phyloP scores from a whole-genome alignment of 1,140 invertebrate species.

The Drosophila teissieri region DNA sequence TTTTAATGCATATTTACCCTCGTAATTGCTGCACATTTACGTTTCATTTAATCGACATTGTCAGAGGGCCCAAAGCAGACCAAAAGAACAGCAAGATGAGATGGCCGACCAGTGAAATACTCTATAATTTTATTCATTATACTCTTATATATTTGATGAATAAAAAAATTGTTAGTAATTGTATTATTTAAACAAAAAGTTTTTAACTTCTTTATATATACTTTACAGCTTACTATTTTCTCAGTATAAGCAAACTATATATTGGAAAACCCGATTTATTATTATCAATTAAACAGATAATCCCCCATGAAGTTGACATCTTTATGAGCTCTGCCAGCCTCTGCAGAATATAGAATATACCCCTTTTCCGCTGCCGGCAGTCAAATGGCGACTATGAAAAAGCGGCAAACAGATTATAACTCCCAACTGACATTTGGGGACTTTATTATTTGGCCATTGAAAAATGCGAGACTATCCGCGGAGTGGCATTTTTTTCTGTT shows the following conservation, averaged over 20 bases:
- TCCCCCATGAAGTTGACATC: neutral
- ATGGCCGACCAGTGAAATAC: neutral
- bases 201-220: too few relatives aligned
- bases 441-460: conserved; percentile 82
- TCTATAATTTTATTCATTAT: neutral
- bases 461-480: conserved; percentile 63
- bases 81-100: conserved; percentile 31
- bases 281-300: neutral
- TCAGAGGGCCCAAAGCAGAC: conserved; percentile 18
- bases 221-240: too few relatives aligned
- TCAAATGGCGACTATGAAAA: conserved; percentile 77
- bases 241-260: too few relatives aligned
- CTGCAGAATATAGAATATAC: conserved; percentile 8
- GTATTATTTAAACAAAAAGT: too few relatives aligned
- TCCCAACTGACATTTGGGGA: conserved; percentile 77
- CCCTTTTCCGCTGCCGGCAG: conserved; percentile 28
- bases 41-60: conserved; percentile 72
- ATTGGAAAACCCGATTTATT: neutral
- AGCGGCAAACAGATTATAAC: conserved; percentile 82
- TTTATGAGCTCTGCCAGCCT: neutral
- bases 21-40: conserved; percentile 81
- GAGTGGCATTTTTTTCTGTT: conserved; percentile 15
- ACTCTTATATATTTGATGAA: too few relatives aligned
- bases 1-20: conserved; percentile 81
- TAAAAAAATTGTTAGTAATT: too few relatives aligned